Percentiles rank a stretch among this genome's conserved stretches.
phyloP scores from a whole-genome alignment of 2,888 invertebrate genomes.

The Melanargia galathea region DNA sequence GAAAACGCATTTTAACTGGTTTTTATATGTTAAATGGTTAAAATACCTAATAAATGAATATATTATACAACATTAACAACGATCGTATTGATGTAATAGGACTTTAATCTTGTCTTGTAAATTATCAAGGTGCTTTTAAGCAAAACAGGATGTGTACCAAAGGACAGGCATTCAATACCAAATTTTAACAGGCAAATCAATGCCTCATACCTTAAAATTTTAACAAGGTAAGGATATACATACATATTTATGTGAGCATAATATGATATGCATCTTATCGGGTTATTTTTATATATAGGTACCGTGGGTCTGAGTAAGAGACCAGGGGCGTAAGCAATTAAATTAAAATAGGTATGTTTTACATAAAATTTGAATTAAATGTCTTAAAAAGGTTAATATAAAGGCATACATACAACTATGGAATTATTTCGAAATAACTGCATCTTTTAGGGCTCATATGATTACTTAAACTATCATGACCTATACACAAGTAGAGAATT shows the following conservation, averaged over 20 bases:
- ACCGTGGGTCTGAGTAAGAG: too few relatives aligned
- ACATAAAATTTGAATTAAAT: too few relatives aligned
- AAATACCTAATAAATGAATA: neutral
- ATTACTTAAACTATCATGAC: too few relatives aligned
- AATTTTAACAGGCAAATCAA: neutral
- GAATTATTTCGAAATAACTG: too few relatives aligned
- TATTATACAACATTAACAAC: constrained; percentile 12
- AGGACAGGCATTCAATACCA: neutral
- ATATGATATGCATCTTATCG: neutral
- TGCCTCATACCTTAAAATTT: neutral
- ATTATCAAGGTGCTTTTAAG: neutral
- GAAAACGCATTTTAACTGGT: neutral
- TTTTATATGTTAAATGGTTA: neutral
- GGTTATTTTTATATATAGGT: too few relatives aligned
- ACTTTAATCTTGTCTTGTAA: neutral
- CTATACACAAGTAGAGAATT: too few relatives aligned
- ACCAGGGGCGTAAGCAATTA: too few relatives aligned
- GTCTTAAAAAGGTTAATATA: too few relatives aligned
- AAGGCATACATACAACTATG: too few relatives aligned
- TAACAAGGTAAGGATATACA: neutral
- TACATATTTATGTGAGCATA: too few relatives aligned
- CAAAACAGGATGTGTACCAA: neutral
- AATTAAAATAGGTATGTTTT: too few relatives aligned
- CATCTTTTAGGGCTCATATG: too few relatives aligned
- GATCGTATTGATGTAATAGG: constrained; percentile 7